These are phyloP conservation scores for Nomada fucata DNA, from an alignment of 2,888 invertebrate species.

Conservation along the genomic window DNA sequence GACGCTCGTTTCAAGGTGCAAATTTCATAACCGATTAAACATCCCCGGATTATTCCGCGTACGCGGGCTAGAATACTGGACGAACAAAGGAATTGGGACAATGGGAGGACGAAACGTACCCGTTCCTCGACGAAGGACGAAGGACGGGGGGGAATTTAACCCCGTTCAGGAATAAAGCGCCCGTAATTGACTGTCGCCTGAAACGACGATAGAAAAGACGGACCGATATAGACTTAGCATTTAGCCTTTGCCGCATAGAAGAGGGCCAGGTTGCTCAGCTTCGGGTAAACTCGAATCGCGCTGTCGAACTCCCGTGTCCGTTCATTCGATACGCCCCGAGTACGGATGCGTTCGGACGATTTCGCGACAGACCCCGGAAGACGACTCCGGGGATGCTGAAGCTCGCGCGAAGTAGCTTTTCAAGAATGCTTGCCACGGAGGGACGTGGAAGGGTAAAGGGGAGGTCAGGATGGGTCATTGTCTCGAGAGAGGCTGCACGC, in stretches of 20 bases:
- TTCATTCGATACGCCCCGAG: background rate
- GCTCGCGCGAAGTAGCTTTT: constrained; percentile 26
- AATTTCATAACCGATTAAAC: constrained; percentile 63
- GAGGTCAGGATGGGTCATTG: constrained; percentile 60
- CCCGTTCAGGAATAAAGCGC: constrained; percentile 7
- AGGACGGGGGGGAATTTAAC: background rate
- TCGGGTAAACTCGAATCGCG: background rate
- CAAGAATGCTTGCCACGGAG: constrained; percentile 6
- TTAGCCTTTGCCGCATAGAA: too few relatives aligned
- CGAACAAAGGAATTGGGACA: constrained; percentile 8
- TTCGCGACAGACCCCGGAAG: background rate
- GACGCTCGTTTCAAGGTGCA: constrained; percentile 4
- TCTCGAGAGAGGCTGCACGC: constrained; percentile 54
- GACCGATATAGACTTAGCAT: background rate
- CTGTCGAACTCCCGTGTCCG: background rate
- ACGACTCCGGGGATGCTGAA: background rate
- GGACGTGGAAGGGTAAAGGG: constrained; percentile 6
- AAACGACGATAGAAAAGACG: constrained; percentile 16
- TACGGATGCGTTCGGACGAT: constrained; percentile 3
- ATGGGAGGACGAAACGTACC: constrained; percentile 1
- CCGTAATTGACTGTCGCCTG: constrained; percentile 35
- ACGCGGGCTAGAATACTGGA: background rate
- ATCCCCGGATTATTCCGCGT: constrained; percentile 20
- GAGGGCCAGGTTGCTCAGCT: background rate
- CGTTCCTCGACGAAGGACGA: constrained; percentile 7